A percentile compares a stretch with the other conserved stretches of the same genome.
Conservation (phyloP, 1,140 invertebrate species). For the Diuraphis noxia region DNA sequence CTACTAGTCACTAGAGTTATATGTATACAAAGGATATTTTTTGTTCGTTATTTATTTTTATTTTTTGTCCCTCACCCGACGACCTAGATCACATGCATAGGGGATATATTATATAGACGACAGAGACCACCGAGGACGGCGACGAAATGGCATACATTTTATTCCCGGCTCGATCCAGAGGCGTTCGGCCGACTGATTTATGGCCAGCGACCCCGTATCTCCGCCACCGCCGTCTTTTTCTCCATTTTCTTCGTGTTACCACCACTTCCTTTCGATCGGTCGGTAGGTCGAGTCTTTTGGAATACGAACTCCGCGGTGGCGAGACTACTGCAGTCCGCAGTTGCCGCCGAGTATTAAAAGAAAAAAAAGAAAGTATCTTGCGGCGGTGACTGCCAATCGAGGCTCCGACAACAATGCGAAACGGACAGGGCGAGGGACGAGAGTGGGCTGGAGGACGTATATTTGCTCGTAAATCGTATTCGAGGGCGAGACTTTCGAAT, state of each 20-base stretch:
- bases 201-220: not conserved
- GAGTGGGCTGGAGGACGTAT: not conserved
- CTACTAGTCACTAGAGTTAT: not conserved
- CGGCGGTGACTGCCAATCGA: not conserved
- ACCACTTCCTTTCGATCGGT: not conserved
- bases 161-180: not conserved
- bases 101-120: not conserved
- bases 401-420: not conserved
- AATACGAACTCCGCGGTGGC: not conserved
- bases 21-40: not conserved
- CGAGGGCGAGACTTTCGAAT: conserved; percentile 18
- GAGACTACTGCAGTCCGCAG: not conserved
- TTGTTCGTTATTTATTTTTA: not conserved
- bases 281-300: not conserved
- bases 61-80: not conserved
- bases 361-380: not conserved
- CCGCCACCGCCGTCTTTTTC: not conserved
- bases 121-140: not conserved
- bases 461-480: conserved; percentile 11
- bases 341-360: not conserved
- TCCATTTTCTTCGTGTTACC: not conserved
- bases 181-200: conserved; percentile 31
- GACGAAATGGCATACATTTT: not conserved
- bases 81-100: not conserved
- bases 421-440: not conserved